These are phyloP conservation scores for Carcharodon carcharias DNA, from an alignment of 2,797 vertebrate species.

Conservation along the genomic window DNA sequence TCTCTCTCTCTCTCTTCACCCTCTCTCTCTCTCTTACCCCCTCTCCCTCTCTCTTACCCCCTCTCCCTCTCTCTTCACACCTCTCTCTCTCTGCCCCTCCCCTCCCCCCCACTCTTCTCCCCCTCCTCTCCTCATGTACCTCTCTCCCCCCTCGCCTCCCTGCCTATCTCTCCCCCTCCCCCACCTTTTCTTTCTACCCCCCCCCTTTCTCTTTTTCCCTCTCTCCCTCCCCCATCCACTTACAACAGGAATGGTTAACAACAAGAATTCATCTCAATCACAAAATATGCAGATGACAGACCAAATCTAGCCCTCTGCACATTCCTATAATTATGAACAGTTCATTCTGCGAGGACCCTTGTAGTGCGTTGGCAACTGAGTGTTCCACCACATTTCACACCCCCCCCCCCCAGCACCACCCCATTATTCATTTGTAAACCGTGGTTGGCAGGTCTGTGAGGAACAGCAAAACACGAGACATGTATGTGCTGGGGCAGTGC, in stretches of 20 bases:
- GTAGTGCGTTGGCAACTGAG: background rate
- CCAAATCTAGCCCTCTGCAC: background rate
- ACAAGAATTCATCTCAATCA: background rate
- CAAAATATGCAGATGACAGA: background rate
- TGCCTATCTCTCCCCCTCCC: background rate
- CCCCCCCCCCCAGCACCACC: background rate
- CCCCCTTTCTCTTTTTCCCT: background rate
- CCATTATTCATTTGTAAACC: slow-evolving; percentile 19
- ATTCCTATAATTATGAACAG: background rate
- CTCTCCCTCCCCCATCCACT: slow-evolving; percentile 39
- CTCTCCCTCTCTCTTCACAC: background rate
- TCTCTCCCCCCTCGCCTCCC: no score
- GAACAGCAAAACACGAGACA: background rate
- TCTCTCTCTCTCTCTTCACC: background rate
- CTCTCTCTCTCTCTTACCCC: background rate
- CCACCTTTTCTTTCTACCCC: no score
- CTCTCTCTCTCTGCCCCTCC: no score
- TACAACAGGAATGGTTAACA: slow-evolving; percentile 41
- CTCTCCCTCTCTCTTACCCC: background rate
- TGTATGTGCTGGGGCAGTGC: background rate
- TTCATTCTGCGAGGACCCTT: background rate
- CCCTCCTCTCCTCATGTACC: no score
- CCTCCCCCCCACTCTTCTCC: no score
- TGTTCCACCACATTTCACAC: background rate
- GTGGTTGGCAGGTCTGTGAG: background rate